Base-by-base conservation (phyloP, 2,888 invertebrate species). In the Drosophila kokeensis region DNA sequence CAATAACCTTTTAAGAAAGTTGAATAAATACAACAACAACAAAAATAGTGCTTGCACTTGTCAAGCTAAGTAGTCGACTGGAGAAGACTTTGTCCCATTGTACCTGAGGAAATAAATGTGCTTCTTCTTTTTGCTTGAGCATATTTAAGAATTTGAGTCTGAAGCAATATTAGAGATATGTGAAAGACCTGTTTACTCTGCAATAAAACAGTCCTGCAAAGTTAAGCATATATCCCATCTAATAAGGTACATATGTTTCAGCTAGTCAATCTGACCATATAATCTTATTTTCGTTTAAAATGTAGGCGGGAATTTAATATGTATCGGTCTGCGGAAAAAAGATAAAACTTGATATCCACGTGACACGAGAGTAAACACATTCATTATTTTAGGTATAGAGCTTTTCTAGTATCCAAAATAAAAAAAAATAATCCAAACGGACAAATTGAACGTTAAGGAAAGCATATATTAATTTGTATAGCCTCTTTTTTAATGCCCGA, bases 401-500 rank as follows among this genome's bases (percentile, higher is more conserved):
- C 7, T 45, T 45, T 21, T 45, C 45, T 13, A 8, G 15, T 21
- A 45, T 13, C 4, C 7, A 13, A 45, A 45, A 45, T 45, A 45
- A 45, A 13, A 13, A 21, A n/a, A 21, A 45, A 2, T 7, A 45
- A 21, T 21, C 7, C 4, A 21, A 45, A 7, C 21, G 21, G 2
- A 21, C 7, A 21, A 15, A 45, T 7, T 4, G 15, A 45, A 15
- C 7, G 7, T 4, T 45, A 13, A 42, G 0, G 21, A 42, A 42
- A 4, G 18, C 5, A 34, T 13, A 13, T 13, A 34, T 10, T n/a
- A n/a, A 4, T 40, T n/a, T n/a, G 8, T 10, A 4, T 8, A n/a
- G 8, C 1, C 0, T n/a, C 18, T 8, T 38, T 18, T 7, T 38
- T 3, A 18, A 40, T n/a, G n/a, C n/a, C 10, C 0, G 1, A n/a